Evolutionary conservation across 2,113 vertebrate species (phyloP).

Genomic region (Bagarius yarrelli): DNA sequence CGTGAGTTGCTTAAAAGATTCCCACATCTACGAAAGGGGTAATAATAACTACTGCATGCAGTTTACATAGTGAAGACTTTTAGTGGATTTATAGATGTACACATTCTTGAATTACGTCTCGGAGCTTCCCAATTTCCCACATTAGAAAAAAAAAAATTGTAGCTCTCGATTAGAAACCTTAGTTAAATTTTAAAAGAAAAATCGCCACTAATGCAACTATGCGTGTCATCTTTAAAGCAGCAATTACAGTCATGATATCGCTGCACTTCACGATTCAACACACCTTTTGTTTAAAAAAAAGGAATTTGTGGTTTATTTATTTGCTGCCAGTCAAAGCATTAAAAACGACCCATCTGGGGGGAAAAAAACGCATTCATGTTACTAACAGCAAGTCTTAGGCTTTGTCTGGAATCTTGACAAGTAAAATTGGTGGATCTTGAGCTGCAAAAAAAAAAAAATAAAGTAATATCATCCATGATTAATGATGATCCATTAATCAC

Average conservation of each 20-base stretch:
- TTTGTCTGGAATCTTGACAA: constrained; percentile 7
- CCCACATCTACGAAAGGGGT: too few relatives aligned
- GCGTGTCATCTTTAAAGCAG: neutral
- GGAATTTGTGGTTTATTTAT: neutral
- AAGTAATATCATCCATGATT: constrained; percentile 31
- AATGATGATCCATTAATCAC: constrained; percentile 32
- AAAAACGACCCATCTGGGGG: neutral
- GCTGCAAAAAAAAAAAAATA: neutral
- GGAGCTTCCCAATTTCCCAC: neutral
- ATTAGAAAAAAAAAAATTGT: neutral
- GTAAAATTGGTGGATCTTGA: neutral
- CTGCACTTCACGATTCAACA: constrained; percentile 1
- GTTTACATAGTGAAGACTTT: neutral
- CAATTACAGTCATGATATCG: neutral
- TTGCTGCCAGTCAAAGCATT: constrained; percentile 17
- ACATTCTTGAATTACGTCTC: neutral
- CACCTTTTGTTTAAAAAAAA: neutral
- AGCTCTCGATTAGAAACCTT: neutral
- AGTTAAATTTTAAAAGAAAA: neutral
- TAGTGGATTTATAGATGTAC: too few relatives aligned
- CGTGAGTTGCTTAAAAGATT: too few relatives aligned
- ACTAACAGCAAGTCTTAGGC: neutral
- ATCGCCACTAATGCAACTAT: neutral
- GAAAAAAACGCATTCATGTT: neutral
- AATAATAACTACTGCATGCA: too few relatives aligned